Conservation (phyloP, 2,888 invertebrate species). For the Campopleginae sp. region DNA sequence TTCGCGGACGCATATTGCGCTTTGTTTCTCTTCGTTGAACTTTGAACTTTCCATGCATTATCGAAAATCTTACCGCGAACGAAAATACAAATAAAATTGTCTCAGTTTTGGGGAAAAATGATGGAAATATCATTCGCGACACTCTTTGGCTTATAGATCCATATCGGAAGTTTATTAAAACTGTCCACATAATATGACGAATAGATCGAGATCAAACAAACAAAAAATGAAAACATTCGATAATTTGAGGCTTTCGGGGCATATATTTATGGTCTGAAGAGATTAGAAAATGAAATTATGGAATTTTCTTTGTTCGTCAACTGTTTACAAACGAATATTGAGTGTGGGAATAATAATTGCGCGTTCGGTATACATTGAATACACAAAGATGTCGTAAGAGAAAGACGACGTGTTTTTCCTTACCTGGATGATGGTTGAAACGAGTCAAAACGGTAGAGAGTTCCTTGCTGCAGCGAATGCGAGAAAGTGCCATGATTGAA, state of each 20-base stretch:
- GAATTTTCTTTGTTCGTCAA: not conserved
- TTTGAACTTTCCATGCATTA: too few species aligned
- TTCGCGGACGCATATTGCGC: too few species aligned
- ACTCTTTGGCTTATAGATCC: too few species aligned
- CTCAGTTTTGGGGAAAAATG: not conserved
- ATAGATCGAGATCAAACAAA: not conserved
- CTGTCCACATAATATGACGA: not conserved
- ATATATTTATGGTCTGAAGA: not conserved
- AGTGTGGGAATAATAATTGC: constrained; percentile 23
- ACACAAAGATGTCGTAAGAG: not conserved
- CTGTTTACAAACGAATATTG: not conserved
- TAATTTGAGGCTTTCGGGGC: not conserved
- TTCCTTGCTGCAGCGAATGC: constrained; percentile 68
- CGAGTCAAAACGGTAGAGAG: constrained; percentile 69
- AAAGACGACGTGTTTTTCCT: constrained; percentile 28
- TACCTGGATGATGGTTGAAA: constrained; percentile 71
- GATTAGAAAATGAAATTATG: not conserved
- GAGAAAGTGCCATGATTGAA: constrained; percentile 72
- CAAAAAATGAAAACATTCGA: not conserved
- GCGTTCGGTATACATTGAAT: not conserved
- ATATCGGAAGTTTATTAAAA: not conserved
- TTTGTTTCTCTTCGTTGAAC: too few species aligned
- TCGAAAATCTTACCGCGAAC: too few species aligned
- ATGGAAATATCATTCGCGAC: too few species aligned
- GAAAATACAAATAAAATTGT: too few species aligned